Percentiles rank a stretch among this genome's conserved stretches.
These are phyloP conservation scores for Hydrophis major DNA, from an alignment of 2,797 vertebrate genomes.

Conservation along the genomic window DNA sequence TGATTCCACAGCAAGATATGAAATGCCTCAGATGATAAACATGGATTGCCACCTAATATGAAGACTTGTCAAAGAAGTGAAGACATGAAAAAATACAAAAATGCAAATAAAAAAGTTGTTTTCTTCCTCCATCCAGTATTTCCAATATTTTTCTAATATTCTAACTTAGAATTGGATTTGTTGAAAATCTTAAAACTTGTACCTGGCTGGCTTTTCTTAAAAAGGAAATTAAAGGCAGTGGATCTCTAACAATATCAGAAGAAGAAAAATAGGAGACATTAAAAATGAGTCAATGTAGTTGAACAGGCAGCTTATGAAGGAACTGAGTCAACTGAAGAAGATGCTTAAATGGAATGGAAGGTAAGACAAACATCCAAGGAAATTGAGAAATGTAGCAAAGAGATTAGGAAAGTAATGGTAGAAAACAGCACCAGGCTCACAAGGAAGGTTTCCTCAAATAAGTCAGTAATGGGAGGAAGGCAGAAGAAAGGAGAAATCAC, in stretches of 20 bases:
- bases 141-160: not conserved
- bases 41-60: not conserved
- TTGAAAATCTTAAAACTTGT: not conserved
- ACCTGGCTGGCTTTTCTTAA: not conserved
- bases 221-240: not conserved
- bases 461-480: not conserved
- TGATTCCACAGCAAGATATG: not conserved
- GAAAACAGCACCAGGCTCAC: not conserved
- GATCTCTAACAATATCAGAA: not conserved
- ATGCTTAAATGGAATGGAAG: not conserved
- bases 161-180: not conserved
- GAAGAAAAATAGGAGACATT: not conserved
- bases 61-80: not conserved
- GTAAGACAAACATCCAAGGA: not conserved
- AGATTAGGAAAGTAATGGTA: not conserved
- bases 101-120: not conserved
- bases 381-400: not conserved
- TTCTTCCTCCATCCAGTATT: not conserved
- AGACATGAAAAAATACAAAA: not conserved
- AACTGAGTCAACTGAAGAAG: not conserved
- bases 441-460: not conserved
- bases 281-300: not conserved
- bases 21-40: not conserved
- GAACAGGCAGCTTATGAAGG: not conserved
- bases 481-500: not conserved